Percentiles rank a stretch among this genome's conserved stretches.
Conservation (phyloP, 2,113 vertebrate species). For the Colius striatus region DNA sequence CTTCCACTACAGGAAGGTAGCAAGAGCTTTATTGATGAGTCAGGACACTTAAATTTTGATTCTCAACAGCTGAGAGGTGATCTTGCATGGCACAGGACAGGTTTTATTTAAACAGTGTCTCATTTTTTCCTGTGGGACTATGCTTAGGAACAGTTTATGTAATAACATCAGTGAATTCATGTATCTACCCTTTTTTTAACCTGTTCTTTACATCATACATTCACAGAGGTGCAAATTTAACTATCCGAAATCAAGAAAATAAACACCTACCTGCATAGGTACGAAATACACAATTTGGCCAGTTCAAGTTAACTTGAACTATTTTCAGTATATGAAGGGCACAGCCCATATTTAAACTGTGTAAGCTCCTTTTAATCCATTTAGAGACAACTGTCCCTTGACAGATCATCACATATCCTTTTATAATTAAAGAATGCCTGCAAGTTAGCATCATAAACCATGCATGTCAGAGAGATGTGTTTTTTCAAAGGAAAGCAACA, state of each 20-base stretch:
- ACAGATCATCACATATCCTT: conserved; percentile 41
- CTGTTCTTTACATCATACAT: not conserved
- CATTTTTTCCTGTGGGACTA: conserved; percentile 17
- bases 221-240: not conserved
- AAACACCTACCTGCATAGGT: not conserved
- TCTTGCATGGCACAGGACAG: not conserved
- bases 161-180: not conserved
- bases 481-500: conserved; percentile 38
- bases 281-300: not conserved
- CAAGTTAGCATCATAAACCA: conserved; percentile 54
- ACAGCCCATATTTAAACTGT: conserved; percentile 3
- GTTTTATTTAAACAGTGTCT: conserved; percentile 29
- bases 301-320: not conserved
- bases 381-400: conserved; percentile 57
- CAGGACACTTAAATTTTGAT: conserved; percentile 2
- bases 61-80: conserved; percentile 37
- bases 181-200: not conserved
- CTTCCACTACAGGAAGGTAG: not conserved
- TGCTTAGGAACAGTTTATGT: conserved; percentile 12
- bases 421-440: conserved; percentile 60
- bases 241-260: not conserved
- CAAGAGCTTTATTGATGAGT: not conserved
- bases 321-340: not conserved
- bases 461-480: not conserved
- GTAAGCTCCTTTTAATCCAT: conserved; percentile 60